Conservation (phyloP, 2,888 invertebrate species). For the Heliconius charithonia region DNA sequence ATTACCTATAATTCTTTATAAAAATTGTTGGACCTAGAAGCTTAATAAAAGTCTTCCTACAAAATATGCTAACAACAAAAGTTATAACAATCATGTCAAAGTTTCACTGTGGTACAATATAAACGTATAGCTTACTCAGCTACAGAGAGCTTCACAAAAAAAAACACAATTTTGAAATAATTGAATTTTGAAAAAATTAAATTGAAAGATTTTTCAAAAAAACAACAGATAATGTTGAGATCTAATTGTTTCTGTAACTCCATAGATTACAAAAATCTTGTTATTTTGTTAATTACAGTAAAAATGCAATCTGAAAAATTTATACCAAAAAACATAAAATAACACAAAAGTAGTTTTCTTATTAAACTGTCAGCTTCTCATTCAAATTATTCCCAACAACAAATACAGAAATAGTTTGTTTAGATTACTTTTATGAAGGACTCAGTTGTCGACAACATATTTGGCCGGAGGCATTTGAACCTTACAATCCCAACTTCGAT, state of each 20-base stretch:
- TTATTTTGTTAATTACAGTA: not conserved
- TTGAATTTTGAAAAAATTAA: no score
- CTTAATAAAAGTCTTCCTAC: conserved; percentile 8
- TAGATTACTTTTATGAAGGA: conserved; percentile 23
- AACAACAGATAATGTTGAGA: not conserved
- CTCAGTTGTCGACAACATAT: conserved; percentile 49
- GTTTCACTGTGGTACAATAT: conserved; percentile 11
- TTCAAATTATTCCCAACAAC: not conserved
- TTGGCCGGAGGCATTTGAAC: conserved; percentile 58
- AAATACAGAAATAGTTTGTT: conserved; percentile 24
- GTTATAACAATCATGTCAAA: not conserved
- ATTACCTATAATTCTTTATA: not conserved
- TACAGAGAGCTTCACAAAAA: no score
- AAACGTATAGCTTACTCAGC: not conserved
- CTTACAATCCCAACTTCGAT: conserved; percentile 60
- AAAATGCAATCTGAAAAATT: not conserved
- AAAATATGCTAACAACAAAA: conserved; percentile 3
- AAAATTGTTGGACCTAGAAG: not conserved
- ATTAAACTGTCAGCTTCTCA: not conserved
- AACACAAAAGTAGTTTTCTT: not conserved
- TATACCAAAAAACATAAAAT: not conserved
- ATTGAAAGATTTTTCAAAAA: no score
- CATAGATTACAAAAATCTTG: not conserved
- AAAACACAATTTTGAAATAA: no score
- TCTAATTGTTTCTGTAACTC: not conserved